Percentiles rank a stretch among this genome's conserved stretches.
Conservation (phyloP, 2,797 vertebrate species). For the Gymnothorax javanicus region DNA sequence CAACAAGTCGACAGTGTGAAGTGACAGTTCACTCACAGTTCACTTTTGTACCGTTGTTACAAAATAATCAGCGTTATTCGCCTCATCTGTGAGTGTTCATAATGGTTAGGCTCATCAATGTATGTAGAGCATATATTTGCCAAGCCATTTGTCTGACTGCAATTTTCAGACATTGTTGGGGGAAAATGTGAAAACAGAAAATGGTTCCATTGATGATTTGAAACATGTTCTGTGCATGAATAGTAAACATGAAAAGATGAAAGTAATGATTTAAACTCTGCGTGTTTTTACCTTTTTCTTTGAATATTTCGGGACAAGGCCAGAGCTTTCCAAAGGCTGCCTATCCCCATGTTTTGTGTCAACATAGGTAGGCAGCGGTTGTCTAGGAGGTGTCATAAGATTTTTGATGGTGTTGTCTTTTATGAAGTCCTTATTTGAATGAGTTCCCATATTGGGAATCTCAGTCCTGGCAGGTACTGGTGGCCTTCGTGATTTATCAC, state of each 20-base stretch:
- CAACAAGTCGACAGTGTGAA: too few relatives aligned
- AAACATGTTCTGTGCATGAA: not conserved
- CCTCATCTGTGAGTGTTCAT: too few relatives aligned
- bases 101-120: too few relatives aligned
- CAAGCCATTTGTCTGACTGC: not conserved
- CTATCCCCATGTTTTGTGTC: slow-evolving; percentile 76
- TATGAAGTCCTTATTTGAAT: slow-evolving; percentile 73
- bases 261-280: not conserved
- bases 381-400: slow-evolving; percentile 68
- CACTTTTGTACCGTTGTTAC: too few relatives aligned
- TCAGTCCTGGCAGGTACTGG: slow-evolving; percentile 67
- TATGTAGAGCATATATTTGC: not conserved
- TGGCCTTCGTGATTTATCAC: slow-evolving; percentile 64
- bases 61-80: too few relatives aligned
- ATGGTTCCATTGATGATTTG: not conserved
- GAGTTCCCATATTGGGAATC: slow-evolving; percentile 68
- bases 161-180: too few relatives aligned
- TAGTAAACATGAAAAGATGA: not conserved
- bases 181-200: too few relatives aligned
- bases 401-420: slow-evolving; percentile 68
- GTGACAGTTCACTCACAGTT: too few relatives aligned
- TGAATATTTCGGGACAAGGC: slow-evolving; percentile 74
- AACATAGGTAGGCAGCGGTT: slow-evolving; percentile 68
- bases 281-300: slow-evolving; percentile 72
- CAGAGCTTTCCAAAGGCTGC: slow-evolving; percentile 75